Conservation (phyloP, 2,113 vertebrate genomes). For the Hydropotes inermis region DNA sequence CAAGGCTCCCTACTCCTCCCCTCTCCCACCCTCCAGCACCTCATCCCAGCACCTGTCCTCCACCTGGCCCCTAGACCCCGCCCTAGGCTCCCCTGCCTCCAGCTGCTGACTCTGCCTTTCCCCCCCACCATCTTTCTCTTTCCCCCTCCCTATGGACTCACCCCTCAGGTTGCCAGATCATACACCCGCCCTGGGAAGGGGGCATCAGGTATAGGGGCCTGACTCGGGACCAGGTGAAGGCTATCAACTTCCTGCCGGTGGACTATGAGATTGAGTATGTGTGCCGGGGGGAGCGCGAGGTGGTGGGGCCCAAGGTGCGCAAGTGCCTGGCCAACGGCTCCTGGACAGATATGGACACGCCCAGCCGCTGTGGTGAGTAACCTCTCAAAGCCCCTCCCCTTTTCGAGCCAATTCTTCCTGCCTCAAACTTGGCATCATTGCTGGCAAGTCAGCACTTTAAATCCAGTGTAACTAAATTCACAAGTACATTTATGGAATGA, state of each 20-base stretch:
- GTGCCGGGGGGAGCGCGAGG: conserved; percentile 90
- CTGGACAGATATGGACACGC: conserved; percentile 91
- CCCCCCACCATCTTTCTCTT: neutral
- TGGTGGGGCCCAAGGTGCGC: conserved; percentile 94
- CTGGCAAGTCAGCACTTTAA: neutral
- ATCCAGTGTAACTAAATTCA: neutral
- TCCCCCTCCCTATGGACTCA: neutral
- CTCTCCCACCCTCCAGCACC: neutral
- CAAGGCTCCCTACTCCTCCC: neutral
- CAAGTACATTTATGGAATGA: neutral
- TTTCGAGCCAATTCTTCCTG: neutral
- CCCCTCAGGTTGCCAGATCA: conserved; percentile 89
- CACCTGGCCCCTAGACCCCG: neutral
- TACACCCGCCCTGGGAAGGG: conserved; percentile 93
- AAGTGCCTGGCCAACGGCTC: conserved; percentile 93
- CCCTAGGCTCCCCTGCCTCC: neutral
- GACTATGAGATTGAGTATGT: conserved; percentile 98
- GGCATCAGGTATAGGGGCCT: conserved; percentile 96
- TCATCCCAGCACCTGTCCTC: neutral
- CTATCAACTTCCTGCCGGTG: conserved; percentile 90
- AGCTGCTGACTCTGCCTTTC: neutral
- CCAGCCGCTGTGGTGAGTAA: conserved; percentile 92
- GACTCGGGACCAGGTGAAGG: conserved; percentile 90
- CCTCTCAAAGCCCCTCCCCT: neutral
- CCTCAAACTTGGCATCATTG: neutral